Conservation (phyloP, 2,113 vertebrate species). For the Actinemys pallida region DNA sequence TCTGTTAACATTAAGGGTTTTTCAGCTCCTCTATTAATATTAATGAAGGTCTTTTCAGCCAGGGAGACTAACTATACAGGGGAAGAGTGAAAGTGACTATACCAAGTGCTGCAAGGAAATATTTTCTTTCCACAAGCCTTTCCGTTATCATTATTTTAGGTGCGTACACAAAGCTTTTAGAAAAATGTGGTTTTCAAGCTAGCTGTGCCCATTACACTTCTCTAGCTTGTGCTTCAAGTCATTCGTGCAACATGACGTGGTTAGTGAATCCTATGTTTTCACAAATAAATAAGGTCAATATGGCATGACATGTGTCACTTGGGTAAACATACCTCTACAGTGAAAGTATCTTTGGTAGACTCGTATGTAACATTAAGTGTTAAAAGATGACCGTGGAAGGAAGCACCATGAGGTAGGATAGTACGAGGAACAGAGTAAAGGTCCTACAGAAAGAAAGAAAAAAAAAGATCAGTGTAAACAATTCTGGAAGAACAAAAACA, state of each 20-base stretch:
- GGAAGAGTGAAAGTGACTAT: neutral
- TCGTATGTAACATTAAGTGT: conserved; percentile 95
- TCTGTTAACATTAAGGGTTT: neutral
- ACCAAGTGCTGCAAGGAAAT: neutral
- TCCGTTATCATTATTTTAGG: neutral
- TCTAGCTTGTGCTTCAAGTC: neutral
- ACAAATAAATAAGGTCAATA: rapidly evolving
- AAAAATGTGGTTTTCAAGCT: neutral
- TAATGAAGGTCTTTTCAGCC: neutral
- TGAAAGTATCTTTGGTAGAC: conserved; percentile 99
- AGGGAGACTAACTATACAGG: neutral
- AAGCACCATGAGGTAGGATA: conserved; percentile 99
- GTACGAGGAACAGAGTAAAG: conserved; percentile 98
- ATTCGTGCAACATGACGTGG: neutral
- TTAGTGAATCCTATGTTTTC: neutral
- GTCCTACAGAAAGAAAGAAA: conserved; percentile 81
- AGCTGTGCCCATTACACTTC: neutral
- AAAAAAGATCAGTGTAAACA: neutral
- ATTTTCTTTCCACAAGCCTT: neutral
- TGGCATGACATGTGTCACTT: rapidly evolving
- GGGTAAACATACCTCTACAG: conserved; percentile 88
- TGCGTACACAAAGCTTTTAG: neutral
- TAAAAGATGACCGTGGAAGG: conserved; percentile 96
- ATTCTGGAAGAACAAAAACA: neutral
- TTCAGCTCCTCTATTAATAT: neutral